Base-by-base conservation (phyloP, 2,113 vertebrate genomes). In the Anser cygnoides region DNA sequence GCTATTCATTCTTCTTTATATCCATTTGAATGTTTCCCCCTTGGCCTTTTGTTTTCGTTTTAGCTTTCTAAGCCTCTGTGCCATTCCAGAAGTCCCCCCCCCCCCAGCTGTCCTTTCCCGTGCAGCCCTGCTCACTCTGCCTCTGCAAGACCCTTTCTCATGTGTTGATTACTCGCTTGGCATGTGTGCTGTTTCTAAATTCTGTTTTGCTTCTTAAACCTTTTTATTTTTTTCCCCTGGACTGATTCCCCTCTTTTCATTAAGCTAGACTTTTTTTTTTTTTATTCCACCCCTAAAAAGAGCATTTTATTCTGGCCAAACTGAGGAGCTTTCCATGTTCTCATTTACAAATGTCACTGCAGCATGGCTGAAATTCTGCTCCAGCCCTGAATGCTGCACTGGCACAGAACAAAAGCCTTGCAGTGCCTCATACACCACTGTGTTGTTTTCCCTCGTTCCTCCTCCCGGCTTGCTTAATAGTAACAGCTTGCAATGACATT, bases 321-420 rank as follows among this genome's bases (percentile, higher is more conserved):
- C 49, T 20, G 37, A 70, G 76, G 83, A 61, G 71, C 44, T 68
- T 76, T 79, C 63, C 74, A 68, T 89, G 71, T 67, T 96, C 84
- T 97, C 91, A 73, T 84, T 97, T 96, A 76, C 90, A 95, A 97
- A 96, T 97, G 93, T 95, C 95, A 96, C 70, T 35, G 88, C 90
- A 82, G 89, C 87, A 44, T 28, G 87, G 89, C 91, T 87, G 66
- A 62, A 75, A 79, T 61, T 43, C 92, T 33, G 89, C 68, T 83
- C 39, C 35, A 3, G 61, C 78, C 44, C 80, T 23, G 74, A 93
- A 91, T 81, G 75, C 92, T 82, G 83, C 1, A 16, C 80, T 94
- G 92, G 88, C 95, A 90, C 86, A 20, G 50, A 94, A 95, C 74
- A 96, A 97, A 96, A 87, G 80, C 89, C 3, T 33, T 25, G 89